Base-by-base conservation (phyloP, 2,113 vertebrate genomes). In the Triplophysa siluroides region DNA sequence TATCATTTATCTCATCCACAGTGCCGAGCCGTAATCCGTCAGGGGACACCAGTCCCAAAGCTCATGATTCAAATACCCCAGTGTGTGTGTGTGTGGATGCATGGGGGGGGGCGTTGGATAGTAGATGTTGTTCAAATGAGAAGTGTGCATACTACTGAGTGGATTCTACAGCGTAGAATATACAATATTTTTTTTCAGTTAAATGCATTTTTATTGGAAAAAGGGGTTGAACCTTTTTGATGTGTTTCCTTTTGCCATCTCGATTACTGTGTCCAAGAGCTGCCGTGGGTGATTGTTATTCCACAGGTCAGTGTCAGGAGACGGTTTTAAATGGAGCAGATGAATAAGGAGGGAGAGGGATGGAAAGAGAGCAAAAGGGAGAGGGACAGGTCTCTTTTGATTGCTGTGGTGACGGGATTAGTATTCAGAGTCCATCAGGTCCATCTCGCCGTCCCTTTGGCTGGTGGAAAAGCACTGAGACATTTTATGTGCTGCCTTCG, bases 331-430 rank as follows among this genome's bases (percentile, higher is more conserved):
- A 65, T 76, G 43, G 18, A 77, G 62, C 45, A 54, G 75, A 65
- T 77, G 75, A 65, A 70, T 47, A 33, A 65, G 65, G 43, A 62
- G 60, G 47, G 52, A 26, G 4, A 72, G 29, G 65, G 29, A 50
- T 9, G 24, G 29, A 64, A 24, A 47, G 19, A 61, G 67, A 80
- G 64, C 23, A 33, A 29, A 63, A 65, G 61, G 47, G 61, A 68
- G 69, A 73, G 66, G 66, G 70, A 43, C 41, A 56, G 26, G 63
- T 45, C 54, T 71, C 81, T 69, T 83, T 83, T 83, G 81, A 86
- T 86, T 85, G 81, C 85, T 68, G 54, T 85, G 85, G 81, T 83
- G 85, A 86, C 81, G 3, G 76, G 78, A 86, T 86, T 86, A 86
- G 83, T 86, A 86, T 86, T 86, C 85, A 0, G 75, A 47, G 69